Percentiles rank a stretch among this genome's conserved stretches.
phyloP scores from a whole-genome alignment of 2,113 vertebrate species.

The Saccopteryx leptura region DNA sequence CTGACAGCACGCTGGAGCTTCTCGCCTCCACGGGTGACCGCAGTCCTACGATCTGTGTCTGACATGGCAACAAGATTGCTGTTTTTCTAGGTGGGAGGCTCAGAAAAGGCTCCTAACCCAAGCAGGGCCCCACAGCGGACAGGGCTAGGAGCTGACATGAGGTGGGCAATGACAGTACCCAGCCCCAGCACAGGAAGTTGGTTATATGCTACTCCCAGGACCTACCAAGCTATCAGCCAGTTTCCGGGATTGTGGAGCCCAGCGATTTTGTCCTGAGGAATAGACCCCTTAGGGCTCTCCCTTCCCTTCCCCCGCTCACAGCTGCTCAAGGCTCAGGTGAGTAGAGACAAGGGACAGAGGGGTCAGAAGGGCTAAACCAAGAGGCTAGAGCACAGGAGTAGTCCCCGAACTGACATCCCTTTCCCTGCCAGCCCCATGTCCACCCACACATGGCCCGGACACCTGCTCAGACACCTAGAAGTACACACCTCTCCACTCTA shows the following conservation, averaged over 20 bases:
- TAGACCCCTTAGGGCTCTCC: background rate
- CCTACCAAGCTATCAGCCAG: background rate
- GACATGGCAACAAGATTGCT: background rate
- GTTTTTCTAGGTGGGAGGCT: background rate
- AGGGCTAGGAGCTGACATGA: background rate
- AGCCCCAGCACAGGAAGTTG: background rate
- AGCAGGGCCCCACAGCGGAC: background rate
- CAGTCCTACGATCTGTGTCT: background rate
- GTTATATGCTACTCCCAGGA: background rate
- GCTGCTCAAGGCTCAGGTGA: background rate
- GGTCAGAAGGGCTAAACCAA: background rate
- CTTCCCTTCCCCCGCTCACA: background rate
- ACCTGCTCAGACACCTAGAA: background rate
- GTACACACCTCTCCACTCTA: background rate
- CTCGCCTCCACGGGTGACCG: background rate
- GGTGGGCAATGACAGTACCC: background rate
- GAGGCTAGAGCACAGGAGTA: background rate
- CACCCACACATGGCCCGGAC: conserved; percentile 2
- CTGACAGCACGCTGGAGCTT: background rate
- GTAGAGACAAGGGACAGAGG: background rate
- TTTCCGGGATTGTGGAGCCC: background rate
- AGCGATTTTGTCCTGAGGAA: background rate
- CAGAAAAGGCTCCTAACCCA: background rate
- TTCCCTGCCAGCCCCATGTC: background rate
- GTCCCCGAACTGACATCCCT: background rate